Percentiles rank a stretch among this genome's conserved stretches.
These are phyloP conservation scores for Asarcornis scutulata DNA, from an alignment of 2,113 vertebrate species.

Conservation along the genomic window DNA sequence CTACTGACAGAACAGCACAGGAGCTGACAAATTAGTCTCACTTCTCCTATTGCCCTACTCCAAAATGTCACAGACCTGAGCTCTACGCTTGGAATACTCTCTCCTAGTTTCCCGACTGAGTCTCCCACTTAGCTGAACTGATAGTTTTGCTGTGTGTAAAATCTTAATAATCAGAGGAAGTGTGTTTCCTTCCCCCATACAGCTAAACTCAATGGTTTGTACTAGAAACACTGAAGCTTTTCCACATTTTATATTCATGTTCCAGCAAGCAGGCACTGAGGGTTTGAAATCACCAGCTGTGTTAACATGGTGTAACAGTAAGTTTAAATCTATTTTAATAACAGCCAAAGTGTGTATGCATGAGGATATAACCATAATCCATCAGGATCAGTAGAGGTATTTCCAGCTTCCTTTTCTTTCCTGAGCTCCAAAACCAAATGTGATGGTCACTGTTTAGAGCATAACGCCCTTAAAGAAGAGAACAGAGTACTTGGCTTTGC, in stretches of 20 bases:
- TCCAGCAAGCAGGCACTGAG: neutral
- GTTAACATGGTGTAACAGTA: neutral
- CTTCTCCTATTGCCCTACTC: neutral
- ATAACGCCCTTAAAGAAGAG: neutral
- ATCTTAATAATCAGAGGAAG: slow-evolving; percentile 33
- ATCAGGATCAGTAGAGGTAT: neutral
- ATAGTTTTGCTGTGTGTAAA: neutral
- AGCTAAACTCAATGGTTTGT: neutral
- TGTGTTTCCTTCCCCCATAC: neutral
- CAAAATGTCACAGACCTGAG: neutral
- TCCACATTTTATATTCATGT: neutral
- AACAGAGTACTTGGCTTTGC: neutral
- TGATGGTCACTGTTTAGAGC: neutral
- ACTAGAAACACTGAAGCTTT: neutral
- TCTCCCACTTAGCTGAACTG: slow-evolving; percentile 29
- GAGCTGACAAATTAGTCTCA: neutral
- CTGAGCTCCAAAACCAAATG: neutral
- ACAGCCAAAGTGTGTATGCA: neutral
- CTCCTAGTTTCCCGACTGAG: slow-evolving; percentile 14
- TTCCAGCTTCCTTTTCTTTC: neutral
- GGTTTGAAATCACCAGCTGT: neutral
- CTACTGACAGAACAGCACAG: neutral
- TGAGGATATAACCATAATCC: neutral
- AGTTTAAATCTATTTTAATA: neutral
- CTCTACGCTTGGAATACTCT: neutral